These are phyloP conservation scores for Strix aluco DNA, from an alignment of 2,113 vertebrate species.

Conservation along the genomic window DNA sequence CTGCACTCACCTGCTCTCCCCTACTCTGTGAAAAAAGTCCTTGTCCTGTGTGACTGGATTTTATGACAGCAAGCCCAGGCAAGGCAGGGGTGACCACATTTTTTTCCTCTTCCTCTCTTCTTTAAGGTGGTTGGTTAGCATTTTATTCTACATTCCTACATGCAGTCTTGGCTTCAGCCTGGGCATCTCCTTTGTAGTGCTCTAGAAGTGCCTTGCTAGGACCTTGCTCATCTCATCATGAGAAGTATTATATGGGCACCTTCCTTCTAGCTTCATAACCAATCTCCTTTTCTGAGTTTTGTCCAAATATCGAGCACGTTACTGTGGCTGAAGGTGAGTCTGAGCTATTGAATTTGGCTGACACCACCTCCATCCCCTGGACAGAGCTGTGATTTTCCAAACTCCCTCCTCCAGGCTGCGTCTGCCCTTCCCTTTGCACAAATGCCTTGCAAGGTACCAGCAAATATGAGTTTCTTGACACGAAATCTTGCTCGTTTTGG, in stretches of 20 bases:
- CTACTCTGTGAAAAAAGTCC: not conserved
- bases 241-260: not conserved
- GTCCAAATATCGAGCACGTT: not conserved
- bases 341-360: not conserved
- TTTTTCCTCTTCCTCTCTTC: not conserved
- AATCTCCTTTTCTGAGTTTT: not conserved
- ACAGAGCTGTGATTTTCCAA: not conserved
- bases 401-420: not conserved
- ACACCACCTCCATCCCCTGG: not conserved
- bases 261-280: not conserved
- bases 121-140: not conserved
- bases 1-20: not conserved
- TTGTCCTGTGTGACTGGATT: not conserved
- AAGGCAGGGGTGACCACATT: not conserved
- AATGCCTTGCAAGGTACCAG: not conserved
- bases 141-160: not conserved
- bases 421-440: not conserved
- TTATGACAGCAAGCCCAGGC: not conserved
- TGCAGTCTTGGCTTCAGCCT: not conserved
- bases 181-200: accelerated
- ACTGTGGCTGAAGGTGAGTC: not conserved
- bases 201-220: not conserved
- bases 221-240: not conserved
- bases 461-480: not conserved
- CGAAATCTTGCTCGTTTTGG: accelerated